Base-by-base conservation (phyloP, 2,888 invertebrate genomes). In the Cryptocephalus primarius region DNA sequence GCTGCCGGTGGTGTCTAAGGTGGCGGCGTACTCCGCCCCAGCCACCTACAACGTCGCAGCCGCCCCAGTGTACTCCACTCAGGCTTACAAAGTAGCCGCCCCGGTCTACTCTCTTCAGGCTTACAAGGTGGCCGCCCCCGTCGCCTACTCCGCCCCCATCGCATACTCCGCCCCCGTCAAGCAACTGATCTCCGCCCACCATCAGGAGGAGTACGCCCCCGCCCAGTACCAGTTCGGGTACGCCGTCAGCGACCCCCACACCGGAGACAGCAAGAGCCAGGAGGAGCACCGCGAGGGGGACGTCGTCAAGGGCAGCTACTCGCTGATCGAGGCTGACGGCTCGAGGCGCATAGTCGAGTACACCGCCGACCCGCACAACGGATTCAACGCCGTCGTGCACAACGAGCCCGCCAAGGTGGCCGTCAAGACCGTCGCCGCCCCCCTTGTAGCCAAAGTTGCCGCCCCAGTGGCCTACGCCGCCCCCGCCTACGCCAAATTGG, bases 201-300 rank as follows among this genome's bases (percentile, higher is more conserved):
- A n/a, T 6, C 11, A 36, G 12, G 54, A 60, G 48, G 50, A 55
- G 10, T 45, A 46, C 12, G 54, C 59, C 31, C 59, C 59, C 40
- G 59, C 57, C 31, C 52, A 59, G 42, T 60, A 60, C 52, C 57
- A 60, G 31, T 60, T 56, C 47, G 60, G 58, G 41, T 60, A 60
- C 47, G 44, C 56, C 46, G 58, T 59, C 22, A 59, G 48, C 49
- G 58, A 59, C 50, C 60, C 60, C 40, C 57, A 58, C 48, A 75
- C 75, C 46, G 75, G 56, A 72, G 75, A 76, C 68, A 71, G 72
- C 65, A 75, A 76, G 66, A 68, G 66, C 12, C 80, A 80, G 66
- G 78, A 78, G 55, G 80, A 80, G 70, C 76, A 77, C 52, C 77
- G 80, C 48, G 68, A 70, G 38, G 74, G 75, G 4, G 72, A 72